Evolutionary conservation across 2,113 vertebrate genomes (phyloP), one percentile per base, ranked within the genome.

Genomic region (Equus przewalskii): DNA sequence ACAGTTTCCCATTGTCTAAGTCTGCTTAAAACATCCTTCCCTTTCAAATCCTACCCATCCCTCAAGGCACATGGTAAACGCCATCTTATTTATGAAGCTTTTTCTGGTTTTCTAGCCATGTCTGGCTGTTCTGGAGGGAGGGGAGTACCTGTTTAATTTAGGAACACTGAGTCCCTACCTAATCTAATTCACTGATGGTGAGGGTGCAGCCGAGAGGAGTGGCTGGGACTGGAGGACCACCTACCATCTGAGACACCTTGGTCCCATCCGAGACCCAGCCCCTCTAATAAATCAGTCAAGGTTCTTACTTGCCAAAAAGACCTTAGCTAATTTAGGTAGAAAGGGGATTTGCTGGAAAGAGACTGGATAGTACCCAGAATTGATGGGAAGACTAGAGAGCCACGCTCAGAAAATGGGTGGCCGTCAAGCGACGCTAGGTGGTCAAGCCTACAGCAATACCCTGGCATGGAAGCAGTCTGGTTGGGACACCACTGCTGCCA

Each of bases 221-320:
- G 54, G 18, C 85, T 22, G n/a, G 12, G 6, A n/a, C 51, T 16
- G 24, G 65, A 41, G 82, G 82, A 2, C 18, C 36, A 30, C 85
- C 6, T 36, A 36, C 21, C 0, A 1, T 9, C 51, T 3, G 15
- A 5, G 30, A 41, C 56, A 19, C 67, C 54, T 0, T 3, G 0
- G 36, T 30, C 49, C 49, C n/a, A 1, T 14, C 13, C 3, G 8
- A 73, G 49, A 9, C 30, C 51, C 1, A 3, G 15, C 54, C 78
- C 72, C 19, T 7, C 24, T 18, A 60, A 9, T 19, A 60, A 9
- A 3, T 33, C 41, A 51, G 56, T 19, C 80, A 51, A 6, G 24
- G 33, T 36, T 64, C 91, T 26, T 3, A 1, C 24, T 6, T 15
- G 65, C 30, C 41, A 72, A 41, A 78, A 26, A 36, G 30, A 36